phyloP scores from a whole-genome alignment of 2,113 vertebrate genomes.

The Lonchura striata region DNA sequence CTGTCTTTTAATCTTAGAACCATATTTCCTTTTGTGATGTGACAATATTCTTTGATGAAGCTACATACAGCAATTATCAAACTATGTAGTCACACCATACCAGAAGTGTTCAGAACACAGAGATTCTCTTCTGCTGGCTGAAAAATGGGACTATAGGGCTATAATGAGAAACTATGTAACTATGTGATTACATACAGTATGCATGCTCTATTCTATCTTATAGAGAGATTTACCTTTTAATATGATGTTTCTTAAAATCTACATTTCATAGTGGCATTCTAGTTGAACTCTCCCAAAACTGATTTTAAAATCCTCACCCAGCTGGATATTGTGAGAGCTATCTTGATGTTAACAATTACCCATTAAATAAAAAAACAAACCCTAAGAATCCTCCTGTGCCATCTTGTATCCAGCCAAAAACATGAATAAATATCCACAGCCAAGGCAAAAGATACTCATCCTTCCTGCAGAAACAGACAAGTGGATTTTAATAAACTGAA shows the following conservation, averaged over 20 bases:
- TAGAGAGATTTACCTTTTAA: background rate
- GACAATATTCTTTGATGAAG: constrained; percentile 8
- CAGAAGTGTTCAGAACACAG: background rate
- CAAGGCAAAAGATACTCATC: background rate
- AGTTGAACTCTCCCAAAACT: background rate
- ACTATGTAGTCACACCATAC: background rate
- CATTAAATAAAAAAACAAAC: background rate
- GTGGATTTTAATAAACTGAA: background rate
- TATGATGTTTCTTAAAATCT: background rate
- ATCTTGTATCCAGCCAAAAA: background rate
- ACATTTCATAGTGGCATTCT: background rate
- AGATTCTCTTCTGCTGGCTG: background rate
- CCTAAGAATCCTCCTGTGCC: background rate
- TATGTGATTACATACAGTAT: background rate
- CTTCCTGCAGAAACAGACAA: background rate
- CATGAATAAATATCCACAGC: background rate
- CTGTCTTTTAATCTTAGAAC: background rate
- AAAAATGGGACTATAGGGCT: background rate
- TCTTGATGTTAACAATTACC: background rate
- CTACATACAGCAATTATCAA: background rate
- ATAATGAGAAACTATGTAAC: background rate
- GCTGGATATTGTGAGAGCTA: background rate
- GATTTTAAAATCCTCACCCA: background rate
- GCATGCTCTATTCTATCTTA: background rate
- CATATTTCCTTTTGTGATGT: background rate